Percentiles rank a stretch among this genome's conserved stretches.
These are phyloP conservation scores for Augiades crinisus DNA, from an alignment of 2,888 invertebrate genomes.

Conservation along the genomic window DNA sequence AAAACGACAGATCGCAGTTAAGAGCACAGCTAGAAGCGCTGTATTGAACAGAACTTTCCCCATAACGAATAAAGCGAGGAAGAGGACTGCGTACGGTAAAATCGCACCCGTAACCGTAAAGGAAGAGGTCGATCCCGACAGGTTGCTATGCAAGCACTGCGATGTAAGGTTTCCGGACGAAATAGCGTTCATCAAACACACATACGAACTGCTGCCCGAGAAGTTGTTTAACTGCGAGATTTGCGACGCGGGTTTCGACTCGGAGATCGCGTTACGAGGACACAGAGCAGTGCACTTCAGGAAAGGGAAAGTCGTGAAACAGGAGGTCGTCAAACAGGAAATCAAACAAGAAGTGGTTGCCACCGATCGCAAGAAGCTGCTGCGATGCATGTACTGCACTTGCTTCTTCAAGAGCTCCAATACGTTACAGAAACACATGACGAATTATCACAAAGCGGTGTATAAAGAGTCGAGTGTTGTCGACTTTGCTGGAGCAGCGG, in stretches of 20 bases:
- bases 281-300: neutral
- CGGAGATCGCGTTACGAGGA: neutral
- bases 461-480: neutral
- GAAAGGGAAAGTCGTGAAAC: too few species aligned
- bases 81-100: neutral
- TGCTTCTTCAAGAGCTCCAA: conserved; percentile 12
- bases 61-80: neutral
- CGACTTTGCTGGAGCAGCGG: neutral
- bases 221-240: neutral
- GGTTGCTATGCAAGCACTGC: conserved; percentile 30
- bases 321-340: too few species aligned
- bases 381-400: conserved; percentile 22
- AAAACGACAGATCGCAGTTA: conserved; percentile 28
- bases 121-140: neutral
- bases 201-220: conserved; percentile 29
- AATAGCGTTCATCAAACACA: conserved; percentile 29
- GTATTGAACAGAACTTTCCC: conserved; percentile 9
- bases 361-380: neutral
- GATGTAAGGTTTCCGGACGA: conserved; percentile 28
- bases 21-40: conserved; percentile 30
- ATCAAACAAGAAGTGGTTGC: neutral
- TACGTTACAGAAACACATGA: neutral
- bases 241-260: neutral
- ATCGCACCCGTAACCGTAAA: neutral
- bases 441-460: neutral